Percentiles rank a stretch among this genome's conserved stretches.
These are phyloP conservation scores for Euborellia annulipes DNA, from an alignment of 1,140 invertebrate genomes.

Conservation along the genomic window DNA sequence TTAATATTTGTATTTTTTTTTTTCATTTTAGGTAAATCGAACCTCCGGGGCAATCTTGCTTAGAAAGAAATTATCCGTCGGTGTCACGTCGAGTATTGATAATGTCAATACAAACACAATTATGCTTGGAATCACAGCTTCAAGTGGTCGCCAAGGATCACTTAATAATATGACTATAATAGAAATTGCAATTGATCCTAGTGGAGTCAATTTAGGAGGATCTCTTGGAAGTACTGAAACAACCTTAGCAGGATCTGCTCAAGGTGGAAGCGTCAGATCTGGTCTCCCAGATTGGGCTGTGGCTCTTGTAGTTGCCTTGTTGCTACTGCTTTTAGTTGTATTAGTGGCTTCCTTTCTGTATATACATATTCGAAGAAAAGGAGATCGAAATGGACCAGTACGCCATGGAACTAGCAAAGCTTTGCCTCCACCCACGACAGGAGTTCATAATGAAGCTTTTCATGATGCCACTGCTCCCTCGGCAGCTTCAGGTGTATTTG, in stretches of 20 bases:
- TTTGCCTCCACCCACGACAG: slow-evolving; percentile 51
- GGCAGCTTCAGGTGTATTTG: slow-evolving; percentile 43
- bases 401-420: slow-evolving; percentile 75
- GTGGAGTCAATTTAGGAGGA: too few species aligned
- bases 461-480: slow-evolving; percentile 13
- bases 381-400: slow-evolving; percentile 48
- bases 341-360: slow-evolving; percentile 70
- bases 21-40: slow-evolving; percentile 45
- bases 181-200: slow-evolving; percentile 62
- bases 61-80: slow-evolving; percentile 46
- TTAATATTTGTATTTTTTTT: too few species aligned
- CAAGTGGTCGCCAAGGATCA: slow-evolving; percentile 72
- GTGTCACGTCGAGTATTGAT: slow-evolving; percentile 22
- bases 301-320: slow-evolving; percentile 63
- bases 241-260: slow-evolving; percentile 5
- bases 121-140: slow-evolving; percentile 67
- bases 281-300: slow-evolving; percentile 74
- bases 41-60: slow-evolving; percentile 76
- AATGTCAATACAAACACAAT: slow-evolving; percentile 41
- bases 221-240: slow-evolving; percentile 18
- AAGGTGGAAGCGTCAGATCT: too few species aligned
- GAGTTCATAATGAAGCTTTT: slow-evolving; percentile 1
- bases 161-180: slow-evolving; percentile 71
- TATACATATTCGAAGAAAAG: slow-evolving; percentile 66
- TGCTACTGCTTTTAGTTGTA: slow-evolving; percentile 55